Evolutionary conservation across 2,888 invertebrate species (phyloP).

Genomic region (Cantharis nigra): DNA sequence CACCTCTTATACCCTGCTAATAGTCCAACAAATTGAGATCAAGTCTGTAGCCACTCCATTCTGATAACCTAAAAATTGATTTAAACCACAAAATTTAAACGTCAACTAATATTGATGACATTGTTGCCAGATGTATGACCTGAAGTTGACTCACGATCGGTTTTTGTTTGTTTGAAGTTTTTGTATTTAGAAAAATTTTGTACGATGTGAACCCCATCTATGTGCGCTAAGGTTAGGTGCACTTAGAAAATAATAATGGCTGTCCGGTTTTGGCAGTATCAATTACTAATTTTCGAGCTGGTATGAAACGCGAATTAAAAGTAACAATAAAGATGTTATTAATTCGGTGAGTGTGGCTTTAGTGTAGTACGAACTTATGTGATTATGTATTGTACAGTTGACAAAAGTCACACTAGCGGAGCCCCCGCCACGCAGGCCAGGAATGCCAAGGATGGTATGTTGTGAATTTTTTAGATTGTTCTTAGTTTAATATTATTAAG

Average conservation of each 20-base stretch:
- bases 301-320: constrained; percentile 43
- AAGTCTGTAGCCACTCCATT: not conserved
- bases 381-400: constrained; percentile 76
- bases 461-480: constrained; percentile 6
- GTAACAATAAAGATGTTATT: constrained; percentile 59
- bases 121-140: not conserved
- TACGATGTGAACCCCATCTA: constrained; percentile 47
- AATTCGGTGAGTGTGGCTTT: constrained; percentile 64
- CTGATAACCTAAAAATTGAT: not conserved
- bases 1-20: not conserved
- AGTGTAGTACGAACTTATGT: constrained; percentile 47
- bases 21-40: not conserved
- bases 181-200: not conserved
- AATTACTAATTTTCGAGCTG: constrained; percentile 43
- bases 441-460: constrained; percentile 76
- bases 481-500: not conserved
- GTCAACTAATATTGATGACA: not conserved
- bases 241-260: constrained; percentile 53
- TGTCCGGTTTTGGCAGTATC: constrained; percentile 51
- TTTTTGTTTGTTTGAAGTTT: not conserved
- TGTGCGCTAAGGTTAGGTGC: constrained; percentile 42
- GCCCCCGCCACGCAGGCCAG: constrained; percentile 72
- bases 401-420: constrained; percentile 75
- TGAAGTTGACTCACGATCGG: not conserved
- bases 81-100: not conserved